Conservation (phyloP, 2,113 vertebrate genomes). For the Microcebus murinus region DNA sequence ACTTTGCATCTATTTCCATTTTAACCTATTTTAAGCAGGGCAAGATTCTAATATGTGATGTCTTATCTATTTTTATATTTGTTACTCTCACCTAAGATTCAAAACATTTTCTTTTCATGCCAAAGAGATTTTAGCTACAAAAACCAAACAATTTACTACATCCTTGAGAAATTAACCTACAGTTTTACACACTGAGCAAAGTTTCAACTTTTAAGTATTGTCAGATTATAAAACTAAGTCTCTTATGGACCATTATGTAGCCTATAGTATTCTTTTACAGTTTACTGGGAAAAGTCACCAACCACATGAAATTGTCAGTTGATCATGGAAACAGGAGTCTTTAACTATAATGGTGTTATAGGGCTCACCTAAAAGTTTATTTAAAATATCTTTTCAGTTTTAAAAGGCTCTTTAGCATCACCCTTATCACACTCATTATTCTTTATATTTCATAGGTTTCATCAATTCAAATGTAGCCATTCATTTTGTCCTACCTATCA, state of each 20-base stretch:
- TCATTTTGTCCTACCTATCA: not conserved
- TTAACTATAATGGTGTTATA: not conserved
- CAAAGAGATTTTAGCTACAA: not conserved
- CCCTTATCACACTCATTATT: not conserved
- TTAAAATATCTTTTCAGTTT: conserved; percentile 32
- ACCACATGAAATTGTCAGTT: not conserved
- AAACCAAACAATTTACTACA: not conserved
- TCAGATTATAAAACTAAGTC: conserved; percentile 24
- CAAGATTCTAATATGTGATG: not conserved
- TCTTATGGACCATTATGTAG: not conserved
- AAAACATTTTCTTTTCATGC: conserved; percentile 23
- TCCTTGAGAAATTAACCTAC: conserved; percentile 9
- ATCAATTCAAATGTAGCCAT: not conserved
- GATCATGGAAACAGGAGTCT: conserved; percentile 11
- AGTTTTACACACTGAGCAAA: not conserved
- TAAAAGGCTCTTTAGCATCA: not conserved
- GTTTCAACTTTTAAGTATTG: not conserved
- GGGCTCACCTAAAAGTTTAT: not conserved
- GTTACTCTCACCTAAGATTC: not conserved
- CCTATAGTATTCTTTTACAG: not conserved
- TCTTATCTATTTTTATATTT: conserved; percentile 33
- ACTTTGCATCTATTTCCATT: conserved; percentile 33
- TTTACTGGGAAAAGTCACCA: not conserved
- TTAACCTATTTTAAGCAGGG: not conserved
- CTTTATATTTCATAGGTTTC: not conserved